Base-by-base conservation (phyloP, 2,797 vertebrate species). In the Lycodopsis pacificus region DNA sequence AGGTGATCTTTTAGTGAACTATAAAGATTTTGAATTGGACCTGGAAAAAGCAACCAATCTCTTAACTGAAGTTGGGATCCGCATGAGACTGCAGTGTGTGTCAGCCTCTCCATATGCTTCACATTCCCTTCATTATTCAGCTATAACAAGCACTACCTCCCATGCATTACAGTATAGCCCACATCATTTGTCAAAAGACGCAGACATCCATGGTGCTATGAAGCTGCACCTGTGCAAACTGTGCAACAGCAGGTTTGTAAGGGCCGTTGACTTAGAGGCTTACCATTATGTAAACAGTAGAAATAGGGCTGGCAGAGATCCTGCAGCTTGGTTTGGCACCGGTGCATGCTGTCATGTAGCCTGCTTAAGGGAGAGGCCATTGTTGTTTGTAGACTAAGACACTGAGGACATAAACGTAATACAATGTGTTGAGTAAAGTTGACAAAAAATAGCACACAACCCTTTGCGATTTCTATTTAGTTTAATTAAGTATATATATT, bases 221-320 rank as follows among this genome's bases (percentile, higher is more conserved):
- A 49, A 57, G 19, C 68, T 32, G 61, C 54, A 73, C 30, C 53
- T 66, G 44, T 58, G 27, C 36, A 73, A 59, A 79, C 42, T 17
- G 67, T 38, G 38, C 44, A 38, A 57, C 27, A 57, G 54, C 53
- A 58, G 51, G 61, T 51, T 7, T 20, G 22, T 13, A 4, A 56
- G 32, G 58, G 15, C n/a, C 0, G 2, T 4, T 63, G 42, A 22
- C 63, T 58, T 78, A 19, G 15, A 42, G 42, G 38, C 56, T 73
- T 65, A 34, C 20, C 25, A 57, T 49, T 65, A 42, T 68, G 44
- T 57, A 65, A 73, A 62, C 19, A 48, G 36, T 51, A 27, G 5
- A 57, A 51, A 71, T 25, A 27, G 25, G 62, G 54, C 67, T 49
- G 46, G 58, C 57, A 54, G 61, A 58, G 49, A 36, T 51, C 57